Conservation (phyloP, 2,797 vertebrate species). For the Sphaeramia orbicularis region DNA sequence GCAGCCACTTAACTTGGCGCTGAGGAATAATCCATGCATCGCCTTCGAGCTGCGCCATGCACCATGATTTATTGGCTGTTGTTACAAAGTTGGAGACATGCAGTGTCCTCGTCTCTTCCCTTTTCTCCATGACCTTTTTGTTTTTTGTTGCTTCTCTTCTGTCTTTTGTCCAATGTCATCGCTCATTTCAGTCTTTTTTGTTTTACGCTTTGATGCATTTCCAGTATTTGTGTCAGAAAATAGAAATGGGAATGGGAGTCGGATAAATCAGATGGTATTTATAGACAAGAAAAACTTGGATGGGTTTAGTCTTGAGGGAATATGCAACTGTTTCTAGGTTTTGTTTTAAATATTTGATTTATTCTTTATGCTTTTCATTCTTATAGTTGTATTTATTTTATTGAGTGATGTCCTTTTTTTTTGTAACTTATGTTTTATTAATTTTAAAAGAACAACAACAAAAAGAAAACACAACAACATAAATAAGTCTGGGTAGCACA, state of each 20-base stretch:
- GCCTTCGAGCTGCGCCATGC: constrained; percentile 59
- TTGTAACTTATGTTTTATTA: too few species aligned
- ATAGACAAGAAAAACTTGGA: too few species aligned
- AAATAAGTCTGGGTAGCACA: too few species aligned
- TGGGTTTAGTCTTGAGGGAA: too few species aligned
- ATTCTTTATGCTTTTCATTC: too few species aligned
- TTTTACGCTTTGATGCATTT: constrained; percentile 21
- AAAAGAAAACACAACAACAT: too few species aligned
- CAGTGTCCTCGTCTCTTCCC: constrained; percentile 63
- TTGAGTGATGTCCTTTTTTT: too few species aligned
- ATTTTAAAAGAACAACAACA: too few species aligned
- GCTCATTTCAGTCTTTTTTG: constrained; percentile 24
- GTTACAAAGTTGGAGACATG: constrained; percentile 67
- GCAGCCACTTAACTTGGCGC: constrained; percentile 80
- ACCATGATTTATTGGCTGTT: constrained; percentile 79
- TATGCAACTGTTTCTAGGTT: too few species aligned
- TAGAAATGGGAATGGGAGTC: background rate
- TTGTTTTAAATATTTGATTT: too few species aligned
- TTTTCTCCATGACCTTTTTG: constrained; percentile 57
- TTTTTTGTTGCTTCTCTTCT: background rate
- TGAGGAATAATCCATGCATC: constrained; percentile 71
- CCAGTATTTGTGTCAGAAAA: constrained; percentile 40
- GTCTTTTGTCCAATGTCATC: constrained; percentile 13
- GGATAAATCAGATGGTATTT: background rate
- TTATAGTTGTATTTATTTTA: too few species aligned